phyloP scores from a whole-genome alignment of 2,888 invertebrate genomes.

The Nymphalis polychloros region DNA sequence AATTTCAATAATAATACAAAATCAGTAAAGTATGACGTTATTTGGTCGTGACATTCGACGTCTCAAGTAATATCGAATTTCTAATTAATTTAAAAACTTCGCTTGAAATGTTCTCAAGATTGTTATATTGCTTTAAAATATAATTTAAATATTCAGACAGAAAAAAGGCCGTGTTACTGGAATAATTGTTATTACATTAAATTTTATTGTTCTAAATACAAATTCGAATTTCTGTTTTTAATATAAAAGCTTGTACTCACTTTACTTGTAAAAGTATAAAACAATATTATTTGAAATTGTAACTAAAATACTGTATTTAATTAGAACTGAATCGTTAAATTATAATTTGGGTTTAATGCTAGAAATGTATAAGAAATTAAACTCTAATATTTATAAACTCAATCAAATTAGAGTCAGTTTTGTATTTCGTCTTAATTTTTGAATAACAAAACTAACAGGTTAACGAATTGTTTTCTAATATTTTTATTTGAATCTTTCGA shows the following conservation, averaged over 20 bases:
- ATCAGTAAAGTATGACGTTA: not conserved
- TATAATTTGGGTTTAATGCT: too few species aligned
- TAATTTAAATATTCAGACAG: conserved; percentile 30
- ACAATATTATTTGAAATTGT: too few species aligned
- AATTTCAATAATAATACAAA: not conserved
- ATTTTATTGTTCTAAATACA: not conserved
- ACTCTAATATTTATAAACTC: too few species aligned
- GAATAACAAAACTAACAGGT: too few species aligned
- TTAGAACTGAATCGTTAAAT: too few species aligned
- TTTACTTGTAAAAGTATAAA: too few species aligned
- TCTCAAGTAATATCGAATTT: conserved; percentile 58
- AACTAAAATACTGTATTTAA: too few species aligned
- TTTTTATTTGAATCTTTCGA: not conserved
- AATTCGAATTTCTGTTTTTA: too few species aligned
- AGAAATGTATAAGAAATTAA: too few species aligned
- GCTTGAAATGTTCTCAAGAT: conserved; percentile 47
- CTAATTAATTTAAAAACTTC: conserved; percentile 67
- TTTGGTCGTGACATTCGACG: conserved; percentile 25
- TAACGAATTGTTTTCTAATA: not conserved
- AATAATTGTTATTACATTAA: not conserved
- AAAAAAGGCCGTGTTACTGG: not conserved
- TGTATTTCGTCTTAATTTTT: too few species aligned
- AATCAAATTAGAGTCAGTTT: too few species aligned
- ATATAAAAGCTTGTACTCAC: too few species aligned
- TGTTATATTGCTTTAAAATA: conserved; percentile 46